Evolutionary conservation across 1,140 invertebrate species (phyloP).

Genomic region (Magallana angulata): DNA sequence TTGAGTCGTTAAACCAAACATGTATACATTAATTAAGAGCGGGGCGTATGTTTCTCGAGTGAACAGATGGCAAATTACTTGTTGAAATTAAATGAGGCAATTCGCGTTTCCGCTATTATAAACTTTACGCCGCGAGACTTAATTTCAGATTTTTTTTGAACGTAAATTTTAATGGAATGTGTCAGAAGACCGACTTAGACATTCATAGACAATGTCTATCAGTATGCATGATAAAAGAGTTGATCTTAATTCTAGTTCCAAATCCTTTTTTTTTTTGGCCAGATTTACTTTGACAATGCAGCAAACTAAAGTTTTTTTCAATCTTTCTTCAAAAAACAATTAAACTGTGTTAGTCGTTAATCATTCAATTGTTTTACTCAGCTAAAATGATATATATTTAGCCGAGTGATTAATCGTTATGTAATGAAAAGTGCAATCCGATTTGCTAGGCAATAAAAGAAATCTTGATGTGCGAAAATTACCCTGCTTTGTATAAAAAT

Average conservation of each 20-base stretch:
- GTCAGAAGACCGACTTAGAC: background rate
- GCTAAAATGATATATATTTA: conserved; percentile 9
- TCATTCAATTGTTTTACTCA: conserved; percentile 25
- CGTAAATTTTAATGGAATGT: conserved; percentile 24
- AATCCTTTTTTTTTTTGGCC: too few relatives aligned
- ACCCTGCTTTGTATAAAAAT: conserved; percentile 10
- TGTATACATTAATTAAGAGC: conserved; percentile 23
- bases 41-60: background rate
- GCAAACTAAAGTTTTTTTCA: background rate
- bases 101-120: conserved; percentile 23
- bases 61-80: conserved; percentile 27
- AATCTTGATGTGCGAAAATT: conserved; percentile 20
- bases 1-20: background rate
- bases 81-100: conserved; percentile 30
- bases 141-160: conserved; percentile 12
- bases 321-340: background rate
- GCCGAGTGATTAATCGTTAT: conserved; percentile 9
- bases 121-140: background rate
- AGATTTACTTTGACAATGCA: too few relatives aligned
- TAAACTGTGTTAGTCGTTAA: conserved; percentile 16
- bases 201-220: background rate
- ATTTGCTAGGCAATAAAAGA: conserved; percentile 26
- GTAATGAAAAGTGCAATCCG: conserved; percentile 22
- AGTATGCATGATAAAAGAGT: too few relatives aligned
- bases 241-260: too few relatives aligned